Evolutionary conservation across 2,797 vertebrate genomes (phyloP), one percentile per base, ranked within the genome.

Genomic region (Mareca penelope): DNA sequence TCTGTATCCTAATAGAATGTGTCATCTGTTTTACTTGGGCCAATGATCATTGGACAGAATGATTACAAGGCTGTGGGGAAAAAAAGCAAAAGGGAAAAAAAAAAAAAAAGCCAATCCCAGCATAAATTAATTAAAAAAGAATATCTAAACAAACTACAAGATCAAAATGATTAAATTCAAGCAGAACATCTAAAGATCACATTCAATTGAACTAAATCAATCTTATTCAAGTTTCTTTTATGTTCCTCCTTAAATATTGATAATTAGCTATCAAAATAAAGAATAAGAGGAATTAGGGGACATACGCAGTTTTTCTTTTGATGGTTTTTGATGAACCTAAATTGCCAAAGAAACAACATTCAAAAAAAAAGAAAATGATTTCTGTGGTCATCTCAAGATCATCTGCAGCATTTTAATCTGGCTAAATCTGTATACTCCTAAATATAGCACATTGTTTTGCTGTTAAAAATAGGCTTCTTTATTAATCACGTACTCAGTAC

Each of bases 391-490:
- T 67, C 39, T 57, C 2, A 8, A 70, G 60, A 83, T 60, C 26
- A 72, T 76, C 46, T 76, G 42, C 35, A 79, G 13, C 53, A 70
- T 53, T 89, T 86, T 68, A 76, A 40, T 67, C 33, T 3, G n/a
- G 14, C 21, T 89, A 89, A 85, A 91, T 84, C 65, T 60, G 72
- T 69, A 80, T 56, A 67, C 57, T 21, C 63, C 94, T 92, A 96
- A 94, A 84, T 89, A 91, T 90, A 94, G 61, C 39, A 35, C 73
- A 94, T 93, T 96, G 94, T 94, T 93, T 94, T 91, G 80, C 29
- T 67, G 73, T 86, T 96, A 94, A 96, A 96, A 96, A 96, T 93
- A 95, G 29, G 12, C n/a, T 53, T 40, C 75, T 85, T 91, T 89
- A 82, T 82, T 91, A 80, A 73, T 91, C 92, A 93, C 64, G 40